Percentiles rank a stretch among this genome's conserved stretches.
phyloP scores from a whole-genome alignment of 2,113 vertebrate species.

The Phyllostomus discolor region DNA sequence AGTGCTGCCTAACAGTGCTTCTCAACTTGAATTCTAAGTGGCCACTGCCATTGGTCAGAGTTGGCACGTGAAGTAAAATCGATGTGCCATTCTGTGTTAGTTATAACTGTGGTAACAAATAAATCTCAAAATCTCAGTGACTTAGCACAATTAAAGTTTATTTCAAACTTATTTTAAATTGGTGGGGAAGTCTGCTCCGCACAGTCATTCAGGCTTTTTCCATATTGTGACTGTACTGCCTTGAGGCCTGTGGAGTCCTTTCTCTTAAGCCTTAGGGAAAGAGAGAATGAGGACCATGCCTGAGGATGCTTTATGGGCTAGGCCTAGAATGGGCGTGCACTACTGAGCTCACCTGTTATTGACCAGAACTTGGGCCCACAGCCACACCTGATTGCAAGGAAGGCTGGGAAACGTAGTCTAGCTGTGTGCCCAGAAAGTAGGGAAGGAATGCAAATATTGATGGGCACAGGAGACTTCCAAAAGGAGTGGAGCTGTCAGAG shows the following conservation, averaged over 20 bases:
- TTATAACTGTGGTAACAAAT: not conserved
- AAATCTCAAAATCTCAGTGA: not conserved
- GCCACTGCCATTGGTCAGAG: not conserved
- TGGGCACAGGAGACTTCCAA: not conserved
- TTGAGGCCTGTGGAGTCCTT: not conserved
- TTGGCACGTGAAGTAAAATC: not conserved
- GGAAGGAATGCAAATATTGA: not conserved
- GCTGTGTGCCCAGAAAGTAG: not conserved
- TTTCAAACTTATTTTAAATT: not conserved
- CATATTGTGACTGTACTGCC: not conserved
- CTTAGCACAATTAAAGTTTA: not conserved
- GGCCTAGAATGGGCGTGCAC: not conserved
- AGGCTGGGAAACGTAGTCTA: not conserved
- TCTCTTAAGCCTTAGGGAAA: not conserved
- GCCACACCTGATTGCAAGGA: not conserved
- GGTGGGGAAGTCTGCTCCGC: not conserved
- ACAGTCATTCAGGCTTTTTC: not conserved
- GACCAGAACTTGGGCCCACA: not conserved
- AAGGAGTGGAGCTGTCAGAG: not conserved
- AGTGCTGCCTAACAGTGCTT: not conserved
- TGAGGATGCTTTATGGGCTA: not conserved
- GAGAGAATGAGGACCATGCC: not conserved
- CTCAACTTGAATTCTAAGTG: not conserved
- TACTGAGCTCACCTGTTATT: not conserved
- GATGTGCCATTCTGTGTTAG: not conserved